A percentile compares a stretch with the other conserved stretches of the same genome.
Conservation (phyloP, 2,797 vertebrate species). For the Sternotherus odoratus region DNA sequence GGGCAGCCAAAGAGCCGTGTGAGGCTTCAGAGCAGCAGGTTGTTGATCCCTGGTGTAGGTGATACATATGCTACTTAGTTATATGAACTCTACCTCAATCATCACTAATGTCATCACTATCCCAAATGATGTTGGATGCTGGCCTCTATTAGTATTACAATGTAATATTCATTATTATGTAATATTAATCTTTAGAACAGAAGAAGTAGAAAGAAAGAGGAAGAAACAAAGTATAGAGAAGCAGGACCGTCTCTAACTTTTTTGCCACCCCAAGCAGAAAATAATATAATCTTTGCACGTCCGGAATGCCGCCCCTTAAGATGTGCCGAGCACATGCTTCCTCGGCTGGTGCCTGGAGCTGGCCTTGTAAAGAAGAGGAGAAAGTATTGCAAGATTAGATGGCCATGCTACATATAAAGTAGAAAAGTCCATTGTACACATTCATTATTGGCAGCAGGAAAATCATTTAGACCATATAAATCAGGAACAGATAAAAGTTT, state of each 20-base stretch:
- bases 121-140: background rate
- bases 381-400: background rate
- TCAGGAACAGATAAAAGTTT: background rate
- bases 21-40: no score
- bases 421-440: background rate
- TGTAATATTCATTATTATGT: background rate
- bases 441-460: background rate
- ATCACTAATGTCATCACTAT: background rate
- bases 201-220: background rate
- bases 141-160: background rate
- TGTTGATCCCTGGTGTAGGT: background rate
- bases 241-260: no score
- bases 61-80: background rate
- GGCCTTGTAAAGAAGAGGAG: background rate
- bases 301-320: no score
- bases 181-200: background rate
- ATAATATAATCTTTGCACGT: no score
- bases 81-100: background rate
- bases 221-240: background rate
- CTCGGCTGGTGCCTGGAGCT: no score
- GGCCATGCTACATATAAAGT: background rate
- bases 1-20: no score
- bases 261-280: no score
- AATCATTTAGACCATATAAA: background rate
- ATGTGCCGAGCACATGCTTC: no score